Base-by-base conservation (phyloP, 2,888 invertebrate genomes). In the Dryobota labecula region DNA sequence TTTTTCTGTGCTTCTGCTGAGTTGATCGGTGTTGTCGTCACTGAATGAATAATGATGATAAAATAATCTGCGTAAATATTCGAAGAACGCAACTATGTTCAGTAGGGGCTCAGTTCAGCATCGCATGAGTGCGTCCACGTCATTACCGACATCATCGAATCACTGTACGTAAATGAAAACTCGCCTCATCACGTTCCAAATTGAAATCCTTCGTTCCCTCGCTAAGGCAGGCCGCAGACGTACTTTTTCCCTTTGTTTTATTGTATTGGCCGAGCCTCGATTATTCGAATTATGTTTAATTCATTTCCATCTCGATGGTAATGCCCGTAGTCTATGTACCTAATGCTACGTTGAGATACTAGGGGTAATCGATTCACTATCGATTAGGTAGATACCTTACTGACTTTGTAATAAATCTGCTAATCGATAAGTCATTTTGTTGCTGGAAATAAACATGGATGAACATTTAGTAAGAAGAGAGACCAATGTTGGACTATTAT, bases 241-340 rank as follows among this genome's bases (percentile, higher is more conserved):
- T 90, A 92, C 92, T 92, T 93, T 92, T 93, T 91, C 93, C 93
- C 92, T 95, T 95, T 95, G 94, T 95, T 94, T 95, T 95, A 91
- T 94, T 94, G 92, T 93, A 94, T 93, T 91, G 92, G 91, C 90
- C 90, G 91, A 90, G 90, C 87, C 93, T 92, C 95, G 95, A 95
- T 95, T 96, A 95, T 95, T 94, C 93, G 93, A 95, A 96, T 95
- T 95, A 95, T 92, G 92, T 94, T 95, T 95, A 96, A 96, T 95
- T 95, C 94, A 93, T 95, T 94, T 94, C 93, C 91, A 95, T 94
- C 93, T 93, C 92, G 90, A 92, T 88, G 89, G 92, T 94, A 93
- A 94, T 94, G 89, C 85, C 84, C 84, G 83, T 78, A 77, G 86
- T 89, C 91, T 91, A 91, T 85, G 90, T 86, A 86, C 79, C 84